Conservation (phyloP, 2,113 vertebrate genomes). For the human (Homo sapiens) region GRCh38 chr11:102677501-102678000, state of each 20-base stretch:
- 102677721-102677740: neutral
- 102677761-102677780: neutral
- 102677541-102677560: neutral
- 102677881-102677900: too few relatives aligned
- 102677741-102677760: neutral
- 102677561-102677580: neutral
- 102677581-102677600: too few relatives aligned
- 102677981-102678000: too few relatives aligned
- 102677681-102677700: neutral
- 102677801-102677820: neutral
- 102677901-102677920: too few relatives aligned
- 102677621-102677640: too few relatives aligned
- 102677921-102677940: too few relatives aligned
- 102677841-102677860: too few relatives aligned
- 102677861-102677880: too few relatives aligned
- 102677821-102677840: neutral
- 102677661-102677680: neutral
- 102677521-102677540: neutral
- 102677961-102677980: too few relatives aligned
- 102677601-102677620: fast-evolving
- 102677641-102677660: neutral
- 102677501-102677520: neutral
- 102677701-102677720: neutral
- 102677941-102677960: too few relatives aligned
- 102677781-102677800: neutral